Evolutionary conservation across 2,888 invertebrate species (phyloP).

Genomic region (Platerodrilus igneus): DNA sequence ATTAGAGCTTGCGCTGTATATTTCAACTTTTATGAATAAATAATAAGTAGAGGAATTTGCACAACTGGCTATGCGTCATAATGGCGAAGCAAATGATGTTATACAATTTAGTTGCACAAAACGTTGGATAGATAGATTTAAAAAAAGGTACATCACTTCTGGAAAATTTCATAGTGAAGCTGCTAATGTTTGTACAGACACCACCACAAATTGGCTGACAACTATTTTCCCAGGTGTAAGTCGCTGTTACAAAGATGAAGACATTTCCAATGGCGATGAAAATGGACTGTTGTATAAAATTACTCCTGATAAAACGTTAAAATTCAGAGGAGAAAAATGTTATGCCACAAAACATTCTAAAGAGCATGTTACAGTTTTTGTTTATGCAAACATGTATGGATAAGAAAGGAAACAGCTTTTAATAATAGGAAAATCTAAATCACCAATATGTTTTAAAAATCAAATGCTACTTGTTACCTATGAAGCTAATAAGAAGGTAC

Average conservation of each 20-base stretch:
- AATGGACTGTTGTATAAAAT: conserved; percentile 20
- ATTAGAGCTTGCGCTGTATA: too few species aligned
- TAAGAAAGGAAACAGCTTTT: conserved; percentile 29
- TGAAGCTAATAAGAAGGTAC: conserved; percentile 35
- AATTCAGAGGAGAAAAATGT: conserved; percentile 27
- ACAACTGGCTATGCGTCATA: too few species aligned
- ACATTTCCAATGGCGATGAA: conserved; percentile 24
- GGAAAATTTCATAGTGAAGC: conserved; percentile 34
- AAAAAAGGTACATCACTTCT: conserved; percentile 29
- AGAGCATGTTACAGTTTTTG: conserved; percentile 28
- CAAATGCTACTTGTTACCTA: conserved; percentile 29
- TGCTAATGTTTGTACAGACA: conserved; percentile 26
- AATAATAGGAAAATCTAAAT: conserved; percentile 30
- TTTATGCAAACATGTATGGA: conserved; percentile 31
- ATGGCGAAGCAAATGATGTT: too few species aligned
- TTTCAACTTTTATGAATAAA: too few species aligned
- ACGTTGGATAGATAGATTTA: conserved; percentile 30
- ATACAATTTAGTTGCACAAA: conserved; percentile 7
- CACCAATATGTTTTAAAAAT: conserved; percentile 33
- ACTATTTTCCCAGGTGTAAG: conserved; percentile 18
- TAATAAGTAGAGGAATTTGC: too few species aligned
- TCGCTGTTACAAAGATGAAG: conserved; percentile 10
- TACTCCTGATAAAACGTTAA: conserved; percentile 21
- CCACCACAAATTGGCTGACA: conserved; percentile 26
- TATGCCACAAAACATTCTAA: conserved; percentile 28